Conservation (phyloP, 2,888 invertebrate species). For the Erpobdella octoculata region DNA sequence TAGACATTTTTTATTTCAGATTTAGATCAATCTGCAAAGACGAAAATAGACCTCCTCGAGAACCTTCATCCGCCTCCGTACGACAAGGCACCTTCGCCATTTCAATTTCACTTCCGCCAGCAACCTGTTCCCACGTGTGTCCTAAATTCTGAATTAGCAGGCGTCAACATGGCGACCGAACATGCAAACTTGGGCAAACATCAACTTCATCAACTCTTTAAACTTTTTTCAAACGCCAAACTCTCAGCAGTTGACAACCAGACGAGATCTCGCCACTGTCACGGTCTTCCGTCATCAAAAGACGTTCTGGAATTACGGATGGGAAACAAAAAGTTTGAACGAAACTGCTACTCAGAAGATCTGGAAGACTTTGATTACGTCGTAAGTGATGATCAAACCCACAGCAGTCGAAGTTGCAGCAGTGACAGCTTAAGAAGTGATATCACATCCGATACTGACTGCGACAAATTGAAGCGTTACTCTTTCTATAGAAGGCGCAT, state of each 20-base stretch:
- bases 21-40: not conserved
- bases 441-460: not conserved
- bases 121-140: not conserved
- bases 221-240: not conserved
- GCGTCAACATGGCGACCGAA: not conserved
- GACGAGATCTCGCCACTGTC: not conserved
- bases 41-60: not conserved
- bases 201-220: not conserved
- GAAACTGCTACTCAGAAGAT: not conserved
- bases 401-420: not conserved
- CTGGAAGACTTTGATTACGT: not conserved
- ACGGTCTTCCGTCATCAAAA: not conserved
- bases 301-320: not conserved
- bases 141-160: too few relatives aligned
- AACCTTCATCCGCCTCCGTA: not conserved
- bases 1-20: not conserved
- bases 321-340: too few relatives aligned
- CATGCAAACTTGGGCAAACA: not conserved
- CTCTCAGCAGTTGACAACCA: not conserved
- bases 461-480: slow-evolving; percentile 9
- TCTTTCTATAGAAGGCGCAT: slow-evolving; percentile 24
- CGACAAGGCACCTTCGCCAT: too few relatives aligned
- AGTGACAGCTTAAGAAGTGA: slow-evolving; percentile 15
- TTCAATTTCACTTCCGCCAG: not conserved
- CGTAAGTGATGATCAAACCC: not conserved